A percentile compares a stretch with the other conserved stretches of the same genome.
Conservation (phyloP, 2,113 vertebrate genomes). For the Rhizomys pruinosus region DNA sequence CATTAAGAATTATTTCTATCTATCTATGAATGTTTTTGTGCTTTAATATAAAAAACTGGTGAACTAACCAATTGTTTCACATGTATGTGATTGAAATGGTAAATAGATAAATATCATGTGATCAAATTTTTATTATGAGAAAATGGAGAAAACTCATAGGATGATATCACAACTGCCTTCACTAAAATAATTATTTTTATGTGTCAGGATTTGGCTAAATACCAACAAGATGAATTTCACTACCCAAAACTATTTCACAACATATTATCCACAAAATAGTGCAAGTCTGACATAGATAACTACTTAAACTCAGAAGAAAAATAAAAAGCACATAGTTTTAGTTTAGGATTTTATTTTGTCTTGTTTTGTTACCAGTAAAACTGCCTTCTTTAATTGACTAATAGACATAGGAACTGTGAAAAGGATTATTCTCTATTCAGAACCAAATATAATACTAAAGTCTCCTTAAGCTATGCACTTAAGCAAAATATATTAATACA, state of each 20-base stretch:
- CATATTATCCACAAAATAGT: constrained; percentile 8
- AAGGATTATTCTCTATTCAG: too few relatives aligned
- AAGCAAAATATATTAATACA: too few relatives aligned
- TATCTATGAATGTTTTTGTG: background rate
- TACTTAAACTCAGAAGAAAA: constrained; percentile 10
- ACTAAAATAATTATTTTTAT: constrained; percentile 30
- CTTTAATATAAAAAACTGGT: background rate
- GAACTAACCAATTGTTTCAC: background rate
- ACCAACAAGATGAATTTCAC: constrained; percentile 6
- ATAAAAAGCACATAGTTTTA: background rate
- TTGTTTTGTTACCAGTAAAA: too few relatives aligned
- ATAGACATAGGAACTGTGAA: too few relatives aligned
- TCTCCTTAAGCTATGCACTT: too few relatives aligned
- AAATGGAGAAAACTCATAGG: background rate
- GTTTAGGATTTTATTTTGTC: background rate
- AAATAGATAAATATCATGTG: background rate
- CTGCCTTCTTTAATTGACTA: too few relatives aligned
- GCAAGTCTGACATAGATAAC: background rate
- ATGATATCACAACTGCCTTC: background rate
- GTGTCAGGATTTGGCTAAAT: background rate
- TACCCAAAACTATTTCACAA: constrained; percentile 7
- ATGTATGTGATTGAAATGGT: background rate
- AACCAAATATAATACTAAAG: too few relatives aligned
- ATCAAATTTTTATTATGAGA: background rate
- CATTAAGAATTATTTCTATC: background rate